These are phyloP conservation scores for Scaptomyza tumidula DNA, from an alignment of 2,888 invertebrate genomes.

Conservation along the genomic window DNA sequence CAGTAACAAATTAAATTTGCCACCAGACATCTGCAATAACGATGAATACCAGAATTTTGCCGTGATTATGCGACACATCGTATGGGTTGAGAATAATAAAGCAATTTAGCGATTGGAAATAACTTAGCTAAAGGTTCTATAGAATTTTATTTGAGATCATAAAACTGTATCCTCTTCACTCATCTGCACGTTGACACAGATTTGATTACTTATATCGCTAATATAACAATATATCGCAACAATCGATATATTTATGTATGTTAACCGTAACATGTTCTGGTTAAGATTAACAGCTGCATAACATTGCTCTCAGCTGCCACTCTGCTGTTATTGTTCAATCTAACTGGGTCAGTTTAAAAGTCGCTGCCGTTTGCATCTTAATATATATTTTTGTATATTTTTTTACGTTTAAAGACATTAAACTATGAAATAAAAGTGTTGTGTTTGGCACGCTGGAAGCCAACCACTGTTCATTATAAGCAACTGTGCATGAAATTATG, in stretches of 20 bases:
- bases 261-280: constrained; percentile 15
- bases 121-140: neutral
- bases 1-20: no score
- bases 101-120: no score
- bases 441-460: constrained; percentile 9
- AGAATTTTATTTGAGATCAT: no score
- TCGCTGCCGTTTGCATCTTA: constrained; percentile 36
- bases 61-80: no score
- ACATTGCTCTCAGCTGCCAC: constrained; percentile 47
- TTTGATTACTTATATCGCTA: no score
- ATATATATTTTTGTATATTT: constrained; percentile 10
- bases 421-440: constrained; percentile 32
- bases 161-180: no score
- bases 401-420: constrained; percentile 8
- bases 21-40: no score
- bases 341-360: constrained; percentile 56
- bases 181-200: no score
- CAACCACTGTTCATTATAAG: neutral
- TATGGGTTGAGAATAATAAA: no score
- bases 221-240: neutral
- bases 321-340: constrained; percentile 63
- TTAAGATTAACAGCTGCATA: constrained; percentile 23
- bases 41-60: no score
- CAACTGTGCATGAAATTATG: constrained; percentile 9
- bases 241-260: constrained; percentile 20